Evolutionary conservation across 35 echinoderm and acorn worm species (phyloP), one percentile per base, ranked within the genome.

Genomic region (Ophiothrix spiculata): DNA sequence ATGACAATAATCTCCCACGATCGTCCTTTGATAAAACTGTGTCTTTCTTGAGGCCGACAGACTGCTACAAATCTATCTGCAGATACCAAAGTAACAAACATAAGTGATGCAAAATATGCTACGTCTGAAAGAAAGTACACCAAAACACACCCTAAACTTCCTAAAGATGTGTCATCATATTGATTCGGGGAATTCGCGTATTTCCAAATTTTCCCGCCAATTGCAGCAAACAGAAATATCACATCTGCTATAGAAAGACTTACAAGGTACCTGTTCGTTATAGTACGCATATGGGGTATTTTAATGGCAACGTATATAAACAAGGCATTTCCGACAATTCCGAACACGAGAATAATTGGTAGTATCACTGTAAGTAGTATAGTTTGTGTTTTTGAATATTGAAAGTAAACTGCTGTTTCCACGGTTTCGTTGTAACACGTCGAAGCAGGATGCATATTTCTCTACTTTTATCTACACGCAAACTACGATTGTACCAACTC

Each of bases 161-260:
- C 92, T 11, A 89, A 36, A 17, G 87, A 76, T 25, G 34, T 75
- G 38, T 94, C 83, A 35, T 94, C 92, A 23, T 69, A 33, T n/a
- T 64, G 15, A 19, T 64, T 64, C 2, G 81, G 81, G 12, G 81
- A 64, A 21, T 80, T 40, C 0, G 36, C 40, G 56, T 80, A 90
- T 41, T 79, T 41, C 75, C 83, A 80, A 25, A 94, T 19, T 76
- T 94, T 94, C 36, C 90, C 92, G 4, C 85, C 87, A 12, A 95
- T 88, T 3, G 88, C 81, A 11, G 75, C 69, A 33, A 84, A 39
- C 15, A 95, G 85, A 83, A 95, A 95, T 0, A 90, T 12, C 10
- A 90, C 88, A 56, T 95, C 93, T 2, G 93, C 78, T n/a, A 95
- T 75, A 25, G 88, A 84, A 0, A 95, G 85, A 75, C 91, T 95